Percentiles rank a stretch among this genome's conserved stretches.
phyloP scores from a whole-genome alignment of 2,113 vertebrate species.

The Calyptomena viridis region DNA sequence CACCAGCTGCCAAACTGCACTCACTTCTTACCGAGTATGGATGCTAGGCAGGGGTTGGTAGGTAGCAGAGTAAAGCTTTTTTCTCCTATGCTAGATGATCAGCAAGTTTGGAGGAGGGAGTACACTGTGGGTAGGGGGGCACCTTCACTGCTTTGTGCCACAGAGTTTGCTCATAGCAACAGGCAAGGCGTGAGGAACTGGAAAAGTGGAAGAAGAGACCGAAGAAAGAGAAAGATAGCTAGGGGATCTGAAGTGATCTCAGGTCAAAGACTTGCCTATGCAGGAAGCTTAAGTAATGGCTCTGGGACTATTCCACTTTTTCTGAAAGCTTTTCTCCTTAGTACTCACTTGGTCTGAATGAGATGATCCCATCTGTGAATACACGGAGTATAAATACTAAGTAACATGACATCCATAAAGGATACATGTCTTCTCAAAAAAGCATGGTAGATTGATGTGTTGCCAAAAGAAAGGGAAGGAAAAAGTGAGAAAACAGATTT shows the following conservation, averaged over 20 bases:
- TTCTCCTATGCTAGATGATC: neutral
- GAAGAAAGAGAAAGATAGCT: neutral
- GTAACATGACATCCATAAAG: neutral
- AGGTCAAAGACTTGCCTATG: neutral
- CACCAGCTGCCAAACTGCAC: neutral
- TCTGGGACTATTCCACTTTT: neutral
- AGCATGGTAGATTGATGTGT: fast-evolving
- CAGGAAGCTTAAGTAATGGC: neutral
- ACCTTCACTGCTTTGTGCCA: neutral
- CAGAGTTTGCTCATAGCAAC: neutral
- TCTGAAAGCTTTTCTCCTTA: neutral
- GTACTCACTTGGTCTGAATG: neutral
- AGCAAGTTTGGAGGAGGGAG: neutral
- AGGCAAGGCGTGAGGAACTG: neutral
- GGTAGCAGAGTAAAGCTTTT: neutral
- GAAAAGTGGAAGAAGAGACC: neutral
- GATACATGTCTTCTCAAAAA: neutral
- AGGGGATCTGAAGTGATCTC: neutral
- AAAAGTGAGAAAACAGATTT: neutral
- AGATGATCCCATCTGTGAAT: neutral
- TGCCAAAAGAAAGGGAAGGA: neutral
- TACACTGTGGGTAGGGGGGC: fast-evolving
- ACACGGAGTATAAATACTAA: neutral
- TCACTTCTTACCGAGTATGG: neutral
- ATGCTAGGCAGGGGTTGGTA: neutral